Evolutionary conservation across 2,113 vertebrate genomes (phyloP).

Genomic region (Cryptomyrus ogoouensis): DNA sequence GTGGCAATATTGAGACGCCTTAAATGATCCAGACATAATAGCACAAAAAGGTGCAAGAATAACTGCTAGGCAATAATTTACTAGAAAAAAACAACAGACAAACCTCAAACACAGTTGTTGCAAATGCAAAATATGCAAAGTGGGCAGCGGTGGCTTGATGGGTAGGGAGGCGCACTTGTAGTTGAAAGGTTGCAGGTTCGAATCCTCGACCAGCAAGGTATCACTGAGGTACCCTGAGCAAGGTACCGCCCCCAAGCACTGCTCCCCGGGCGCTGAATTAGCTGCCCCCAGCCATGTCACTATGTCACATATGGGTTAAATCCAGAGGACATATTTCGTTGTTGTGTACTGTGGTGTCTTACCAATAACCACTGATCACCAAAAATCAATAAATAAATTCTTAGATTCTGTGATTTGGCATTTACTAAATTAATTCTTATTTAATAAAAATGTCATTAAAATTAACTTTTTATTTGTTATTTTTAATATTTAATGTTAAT

Average conservation of each 20-base stretch:
- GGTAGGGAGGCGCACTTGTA: no score
- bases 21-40: background rate
- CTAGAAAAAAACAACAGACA: background rate
- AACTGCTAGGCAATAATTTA: background rate
- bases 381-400: background rate
- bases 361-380: no score
- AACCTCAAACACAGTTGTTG: background rate
- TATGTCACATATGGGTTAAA: no score
- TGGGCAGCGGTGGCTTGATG: no score
- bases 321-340: no score
- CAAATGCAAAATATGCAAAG: background rate
- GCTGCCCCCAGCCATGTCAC: no score
- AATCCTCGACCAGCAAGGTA: no score
- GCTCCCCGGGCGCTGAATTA: no score
- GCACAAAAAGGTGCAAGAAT: background rate
- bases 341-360: no score
- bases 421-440: background rate
- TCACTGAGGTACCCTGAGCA: no score
- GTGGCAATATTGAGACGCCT: background rate
- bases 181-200: no score
- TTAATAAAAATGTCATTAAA: background rate
- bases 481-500: background rate
- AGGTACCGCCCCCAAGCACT: no score
- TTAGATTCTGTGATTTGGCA: background rate
- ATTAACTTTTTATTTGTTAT: background rate